Conservation (phyloP, 2,797 vertebrate genomes). For the Eremophila alpestris region DNA sequence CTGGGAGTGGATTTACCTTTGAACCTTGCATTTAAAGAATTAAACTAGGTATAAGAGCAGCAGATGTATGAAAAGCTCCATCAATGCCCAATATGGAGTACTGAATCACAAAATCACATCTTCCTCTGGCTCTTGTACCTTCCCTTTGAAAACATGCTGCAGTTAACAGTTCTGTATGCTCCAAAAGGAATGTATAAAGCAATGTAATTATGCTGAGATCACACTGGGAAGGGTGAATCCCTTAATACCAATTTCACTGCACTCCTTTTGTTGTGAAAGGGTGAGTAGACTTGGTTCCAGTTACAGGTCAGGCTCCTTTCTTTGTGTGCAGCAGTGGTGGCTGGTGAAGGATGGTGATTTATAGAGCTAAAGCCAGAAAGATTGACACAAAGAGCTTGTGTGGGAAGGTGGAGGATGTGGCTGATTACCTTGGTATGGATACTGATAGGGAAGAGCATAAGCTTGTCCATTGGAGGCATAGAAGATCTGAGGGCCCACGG, state of each 20-base stretch:
- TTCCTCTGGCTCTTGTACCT: not conserved
- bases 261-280: not conserved
- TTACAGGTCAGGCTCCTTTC: not conserved
- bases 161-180: not conserved
- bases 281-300: not conserved
- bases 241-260: not conserved
- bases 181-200: not conserved
- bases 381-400: not conserved
- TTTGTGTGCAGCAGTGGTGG: not conserved
- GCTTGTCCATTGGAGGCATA: constrained; percentile 88
- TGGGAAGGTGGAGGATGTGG: not conserved
- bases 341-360: not conserved
- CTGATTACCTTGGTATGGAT: constrained; percentile 83
- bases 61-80: not conserved
- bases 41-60: not conserved
- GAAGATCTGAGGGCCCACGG: constrained; percentile 82
- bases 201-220: not conserved
- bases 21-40: not conserved
- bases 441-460: constrained; percentile 86
- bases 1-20: not conserved
- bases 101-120: not conserved
- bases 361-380: not conserved
- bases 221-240: not conserved
- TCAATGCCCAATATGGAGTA: not conserved
- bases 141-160: not conserved